These are phyloP conservation scores for Labeo catla DNA, from an alignment of 2,113 vertebrate genomes.

Conservation along the genomic window DNA sequence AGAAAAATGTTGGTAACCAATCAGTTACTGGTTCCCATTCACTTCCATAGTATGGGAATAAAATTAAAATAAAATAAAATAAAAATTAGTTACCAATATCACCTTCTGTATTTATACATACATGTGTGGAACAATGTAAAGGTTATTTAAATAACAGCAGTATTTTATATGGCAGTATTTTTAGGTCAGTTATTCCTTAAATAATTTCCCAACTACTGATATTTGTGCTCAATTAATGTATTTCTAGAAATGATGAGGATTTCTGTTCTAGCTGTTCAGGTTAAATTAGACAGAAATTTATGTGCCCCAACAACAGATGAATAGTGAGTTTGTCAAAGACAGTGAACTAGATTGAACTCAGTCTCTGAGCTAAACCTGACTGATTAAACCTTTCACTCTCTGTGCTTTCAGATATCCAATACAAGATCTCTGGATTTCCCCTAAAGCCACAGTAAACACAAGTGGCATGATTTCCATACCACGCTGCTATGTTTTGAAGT, in stretches of 20 bases:
- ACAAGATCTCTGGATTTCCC: background rate
- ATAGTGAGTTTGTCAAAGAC: background rate
- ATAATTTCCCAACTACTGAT: background rate
- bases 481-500: slow-evolving; percentile 72
- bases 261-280: background rate
- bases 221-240: background rate
- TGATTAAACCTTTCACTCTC: background rate
- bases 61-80: too few relatives aligned
- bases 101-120: too few relatives aligned
- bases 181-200: background rate
- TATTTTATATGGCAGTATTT: background rate
- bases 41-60: too few relatives aligned
- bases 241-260: background rate
- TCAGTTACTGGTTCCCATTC: too few relatives aligned
- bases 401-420: background rate
- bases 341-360: background rate
- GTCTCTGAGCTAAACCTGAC: background rate
- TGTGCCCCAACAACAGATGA: background rate
- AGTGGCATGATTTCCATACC: slow-evolving; percentile 38
- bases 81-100: too few relatives aligned
- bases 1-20: too few relatives aligned
- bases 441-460: slow-evolving; percentile 62
- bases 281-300: background rate
- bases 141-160: background rate
- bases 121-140: background rate